phyloP scores from a whole-genome alignment of 2,113 vertebrate genomes.

The Erpornis zantholeuca region DNA sequence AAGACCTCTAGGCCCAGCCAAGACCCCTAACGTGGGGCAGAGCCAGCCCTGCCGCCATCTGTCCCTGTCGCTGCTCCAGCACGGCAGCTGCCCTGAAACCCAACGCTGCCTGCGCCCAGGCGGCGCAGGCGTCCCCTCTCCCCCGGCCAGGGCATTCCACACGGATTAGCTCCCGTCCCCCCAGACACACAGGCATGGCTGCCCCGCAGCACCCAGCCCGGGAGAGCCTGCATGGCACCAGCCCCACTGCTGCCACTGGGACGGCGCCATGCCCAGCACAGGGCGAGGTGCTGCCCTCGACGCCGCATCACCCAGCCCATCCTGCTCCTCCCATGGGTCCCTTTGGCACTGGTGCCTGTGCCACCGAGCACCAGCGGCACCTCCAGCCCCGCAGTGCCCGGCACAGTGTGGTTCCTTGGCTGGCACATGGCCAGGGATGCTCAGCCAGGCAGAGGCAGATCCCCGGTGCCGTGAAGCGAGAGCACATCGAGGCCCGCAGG shows the following conservation, averaged over 20 bases:
- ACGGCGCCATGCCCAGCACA: accelerated
- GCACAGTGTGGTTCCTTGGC: accelerated
- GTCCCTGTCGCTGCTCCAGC: slow-evolving; percentile 45
- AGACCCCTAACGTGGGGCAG: neutral
- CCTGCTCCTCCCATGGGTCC: accelerated
- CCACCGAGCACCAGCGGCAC: neutral
- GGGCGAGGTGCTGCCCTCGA: neutral
- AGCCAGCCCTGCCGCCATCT: slow-evolving; percentile 16
- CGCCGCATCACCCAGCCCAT: accelerated
- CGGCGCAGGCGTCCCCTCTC: neutral
- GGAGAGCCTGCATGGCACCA: accelerated
- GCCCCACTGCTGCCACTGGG: neutral
- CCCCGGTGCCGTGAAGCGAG: neutral
- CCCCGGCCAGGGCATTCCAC: slow-evolving; percentile 1
- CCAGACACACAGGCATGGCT: neutral
- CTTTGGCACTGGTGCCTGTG: accelerated
- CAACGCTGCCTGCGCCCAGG: slow-evolving; percentile 27
- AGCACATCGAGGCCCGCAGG: slow-evolving; percentile 37
- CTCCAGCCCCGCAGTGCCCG: neutral
- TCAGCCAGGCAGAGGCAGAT: slow-evolving; percentile 41
- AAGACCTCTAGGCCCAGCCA: neutral
- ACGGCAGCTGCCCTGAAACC: slow-evolving; percentile 57
- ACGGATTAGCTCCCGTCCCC: slow-evolving; percentile 5
- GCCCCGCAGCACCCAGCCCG: neutral
- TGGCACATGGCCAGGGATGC: neutral